Conservation (phyloP, 2,888 invertebrate genomes). For the Ophion costatus region DNA sequence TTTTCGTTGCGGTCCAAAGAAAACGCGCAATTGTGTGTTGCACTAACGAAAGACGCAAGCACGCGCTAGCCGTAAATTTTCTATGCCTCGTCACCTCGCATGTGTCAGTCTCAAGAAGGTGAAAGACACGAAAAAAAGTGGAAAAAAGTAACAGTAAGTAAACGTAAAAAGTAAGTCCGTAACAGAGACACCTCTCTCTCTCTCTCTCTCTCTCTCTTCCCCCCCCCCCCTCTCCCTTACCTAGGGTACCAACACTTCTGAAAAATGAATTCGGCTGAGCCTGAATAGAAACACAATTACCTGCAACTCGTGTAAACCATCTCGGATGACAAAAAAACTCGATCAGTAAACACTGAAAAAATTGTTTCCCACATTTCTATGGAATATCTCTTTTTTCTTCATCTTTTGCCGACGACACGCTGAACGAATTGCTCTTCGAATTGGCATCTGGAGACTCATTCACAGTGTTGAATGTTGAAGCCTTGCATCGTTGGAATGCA, state of each 20-base stretch:
- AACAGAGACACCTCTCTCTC: constrained; percentile 17
- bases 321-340: constrained; percentile 31
- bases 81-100: constrained; percentile 60
- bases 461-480: too few relatives aligned
- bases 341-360: constrained; percentile 51
- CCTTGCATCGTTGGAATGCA: too few relatives aligned
- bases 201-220: constrained; percentile 17
- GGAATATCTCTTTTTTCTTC: background rate
- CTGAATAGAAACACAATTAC: constrained; percentile 31
- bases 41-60: background rate
- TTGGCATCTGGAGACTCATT: too few relatives aligned
- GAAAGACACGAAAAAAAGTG: constrained; percentile 17
- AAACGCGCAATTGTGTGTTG: constrained; percentile 35
- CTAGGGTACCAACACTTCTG: background rate
- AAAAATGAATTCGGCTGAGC: constrained; percentile 21
- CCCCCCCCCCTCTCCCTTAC: too few relatives aligned
- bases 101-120: constrained; percentile 46
- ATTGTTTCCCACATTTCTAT: constrained; percentile 47
- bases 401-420: background rate
- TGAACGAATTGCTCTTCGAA: too few relatives aligned
- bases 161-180: too few relatives aligned
- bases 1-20: constrained; percentile 27
- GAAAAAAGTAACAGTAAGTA: background rate
- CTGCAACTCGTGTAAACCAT: constrained; percentile 57
- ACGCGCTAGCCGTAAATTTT: constrained; percentile 57